Evolutionary conservation across 2,113 vertebrate species (phyloP), one percentile per base, ranked within the genome.

Genomic region (Bubo bubo): DNA sequence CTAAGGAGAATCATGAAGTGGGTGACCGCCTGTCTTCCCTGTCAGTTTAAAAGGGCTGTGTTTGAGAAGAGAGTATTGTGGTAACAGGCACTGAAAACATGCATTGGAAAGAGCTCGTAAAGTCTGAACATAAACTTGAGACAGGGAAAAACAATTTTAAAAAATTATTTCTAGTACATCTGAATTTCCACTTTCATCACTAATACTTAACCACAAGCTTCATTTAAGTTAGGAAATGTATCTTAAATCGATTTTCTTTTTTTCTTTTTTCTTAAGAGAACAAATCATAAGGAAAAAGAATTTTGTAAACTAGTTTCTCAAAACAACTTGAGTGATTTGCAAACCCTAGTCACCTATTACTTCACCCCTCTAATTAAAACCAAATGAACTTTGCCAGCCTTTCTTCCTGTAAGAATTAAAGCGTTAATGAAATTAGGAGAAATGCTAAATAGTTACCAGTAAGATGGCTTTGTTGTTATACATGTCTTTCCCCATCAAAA

Each of bases 381-480:
- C 20, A 77, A 94, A 71, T 80, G 15, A 94, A 67, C 72, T 90
- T 52, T 92, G 59, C 50, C 72, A 80, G 47, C 50, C 50, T 93
- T 96, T 94, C 56, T 90, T 92, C 86, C 85, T 88, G 32, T 70
- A 84, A 83, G 75, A 86, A 94, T 86, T 92, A 88, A 88, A 94
- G 30, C 8, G 2, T 92, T 90, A 74, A 83, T 70, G 88, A 86
- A 94, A 93, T 80, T 80, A 90, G 92, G 59, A 94, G 66, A 94
- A 96, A 92, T 63, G 74, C 83, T 93, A 90, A 75, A 86, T 66
- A 13, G 12, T 73, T 95, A 88, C 50, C 26, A 37, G 71, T 41
- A 34, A 82, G 52, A 58, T 60, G 50, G 20, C 79, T 94, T 90
- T 94, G 79, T 89, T 94, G 73, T 91, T 95, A 27, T 58, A 43